Evolutionary conservation across 2,888 invertebrate genomes (phyloP), one percentile per base, ranked within the genome.

Genomic region (Halictus ligatus): DNA sequence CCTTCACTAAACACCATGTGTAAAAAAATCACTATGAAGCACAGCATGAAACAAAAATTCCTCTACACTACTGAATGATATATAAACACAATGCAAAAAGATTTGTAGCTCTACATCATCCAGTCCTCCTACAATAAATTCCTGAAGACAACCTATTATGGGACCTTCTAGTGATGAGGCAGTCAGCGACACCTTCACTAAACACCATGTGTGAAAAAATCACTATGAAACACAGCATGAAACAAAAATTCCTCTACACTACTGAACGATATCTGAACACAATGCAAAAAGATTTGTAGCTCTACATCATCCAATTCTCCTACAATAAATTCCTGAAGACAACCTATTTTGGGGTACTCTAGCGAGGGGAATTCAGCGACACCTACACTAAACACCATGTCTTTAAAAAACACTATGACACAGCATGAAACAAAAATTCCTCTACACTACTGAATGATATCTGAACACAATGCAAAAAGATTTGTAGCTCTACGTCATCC

Each of bases 121-220:
- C 25, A 6, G 12, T n/a, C 13, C 60, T 25, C 2, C 60, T 10
- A 15, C n/a, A 13, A 60, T 25, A 13, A 60, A 60, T 13, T 25
- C 6, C 8, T 21, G 21, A 7, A 21, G 21, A 4, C 10, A 13
- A 6, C 10, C n/a, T 60, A 25, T 25, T 13, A 13, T 25, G 13
- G 1, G 6, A 0, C 7, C 6, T 0, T 25, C 4, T 10, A 58
- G 12, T n/a, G 35, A 8, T 0, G 58, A 12, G n/a, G 4, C n/a
- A n/a, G 25, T 25, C 58, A 25, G 12, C n/a, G 50, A n/a, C 4
- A 58, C 2, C n/a, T 12, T n/a, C n/a, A 21, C 3, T 58, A n/a
- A n/a, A 21, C n/a, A 58, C 12, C n/a, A 18, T 50, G 15, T 2
- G 21, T 50, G 0, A 1, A 50, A 18, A 2, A 50, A 50, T 21